These are phyloP conservation scores for Arenaria interpres DNA, from an alignment of 2,113 vertebrate species.

Conservation along the genomic window DNA sequence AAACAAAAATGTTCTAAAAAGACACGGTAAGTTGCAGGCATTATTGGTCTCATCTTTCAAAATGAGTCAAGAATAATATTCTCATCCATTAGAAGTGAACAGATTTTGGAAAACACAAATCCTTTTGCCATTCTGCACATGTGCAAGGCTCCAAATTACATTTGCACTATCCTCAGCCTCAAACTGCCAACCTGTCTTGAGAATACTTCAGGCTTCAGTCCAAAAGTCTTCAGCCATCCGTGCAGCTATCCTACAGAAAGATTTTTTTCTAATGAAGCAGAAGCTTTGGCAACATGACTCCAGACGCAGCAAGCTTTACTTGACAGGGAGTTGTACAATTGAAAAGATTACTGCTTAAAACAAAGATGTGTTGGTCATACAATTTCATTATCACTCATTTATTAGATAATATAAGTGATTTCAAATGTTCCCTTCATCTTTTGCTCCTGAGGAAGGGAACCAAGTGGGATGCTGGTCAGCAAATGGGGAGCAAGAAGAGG, in stretches of 20 bases:
- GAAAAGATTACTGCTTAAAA: not conserved
- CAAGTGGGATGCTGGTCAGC: not conserved
- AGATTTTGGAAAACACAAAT: not conserved
- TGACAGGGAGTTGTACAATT: not conserved
- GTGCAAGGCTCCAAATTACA: not conserved
- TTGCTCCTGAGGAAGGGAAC: not conserved
- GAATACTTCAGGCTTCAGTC: not conserved
- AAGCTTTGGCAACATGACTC: not conserved
- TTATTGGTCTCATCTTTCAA: not conserved
- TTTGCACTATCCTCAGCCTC: not conserved
- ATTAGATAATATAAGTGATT: not conserved
- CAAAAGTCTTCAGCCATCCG: conserved; percentile 3
- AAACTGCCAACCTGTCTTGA: not conserved
- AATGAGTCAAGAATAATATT: not conserved
- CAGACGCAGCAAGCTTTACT: not conserved
- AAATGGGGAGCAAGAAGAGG: not conserved
- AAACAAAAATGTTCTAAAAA: not conserved
- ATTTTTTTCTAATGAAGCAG: not conserved
- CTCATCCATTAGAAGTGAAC: not conserved
- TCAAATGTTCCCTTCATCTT: not conserved
- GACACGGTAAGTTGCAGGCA: not conserved
- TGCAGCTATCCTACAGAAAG: not conserved
- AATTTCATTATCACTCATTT: not conserved
- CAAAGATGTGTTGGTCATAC: fast-evolving
- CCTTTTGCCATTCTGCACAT: not conserved